Evolutionary conservation across 2,113 vertebrate species (phyloP).

Genomic region (Halcyon malimbica): DNA sequence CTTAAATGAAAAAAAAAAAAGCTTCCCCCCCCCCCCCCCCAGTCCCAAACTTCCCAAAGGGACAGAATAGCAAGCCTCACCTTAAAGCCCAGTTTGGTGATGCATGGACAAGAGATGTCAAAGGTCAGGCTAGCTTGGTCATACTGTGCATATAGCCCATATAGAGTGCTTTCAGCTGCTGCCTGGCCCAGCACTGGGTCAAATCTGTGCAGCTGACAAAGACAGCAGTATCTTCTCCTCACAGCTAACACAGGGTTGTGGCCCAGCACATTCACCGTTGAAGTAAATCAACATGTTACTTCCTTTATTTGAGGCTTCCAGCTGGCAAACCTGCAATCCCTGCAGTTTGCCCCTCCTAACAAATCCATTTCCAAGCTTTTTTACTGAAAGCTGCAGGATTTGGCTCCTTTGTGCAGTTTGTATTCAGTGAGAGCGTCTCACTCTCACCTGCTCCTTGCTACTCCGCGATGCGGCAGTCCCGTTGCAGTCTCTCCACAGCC

Average conservation of each 20-base stretch:
- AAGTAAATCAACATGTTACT: background rate
- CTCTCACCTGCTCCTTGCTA: background rate
- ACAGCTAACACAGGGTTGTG: rapidly evolving
- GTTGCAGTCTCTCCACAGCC: background rate
- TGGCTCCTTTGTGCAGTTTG: background rate
- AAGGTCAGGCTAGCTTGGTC: background rate
- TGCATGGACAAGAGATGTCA: background rate
- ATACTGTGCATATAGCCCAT: background rate
- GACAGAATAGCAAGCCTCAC: background rate
- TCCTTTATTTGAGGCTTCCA: background rate
- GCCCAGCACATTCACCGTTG: background rate
- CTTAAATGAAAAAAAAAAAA: background rate
- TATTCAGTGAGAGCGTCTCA: background rate
- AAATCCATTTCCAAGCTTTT: background rate
- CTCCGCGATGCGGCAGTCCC: rapidly evolving
- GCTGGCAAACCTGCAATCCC: background rate
- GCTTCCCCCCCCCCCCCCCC: too few relatives aligned
- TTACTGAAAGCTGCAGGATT: background rate
- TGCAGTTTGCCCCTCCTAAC: background rate
- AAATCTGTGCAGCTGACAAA: background rate
- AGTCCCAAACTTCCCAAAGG: background rate
- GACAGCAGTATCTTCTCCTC: background rate
- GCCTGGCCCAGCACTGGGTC: background rate
- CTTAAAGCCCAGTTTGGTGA: background rate
- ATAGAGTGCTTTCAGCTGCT: background rate